Conservation (phyloP, 2,888 invertebrate genomes). For the Mimachlamys varia region DNA sequence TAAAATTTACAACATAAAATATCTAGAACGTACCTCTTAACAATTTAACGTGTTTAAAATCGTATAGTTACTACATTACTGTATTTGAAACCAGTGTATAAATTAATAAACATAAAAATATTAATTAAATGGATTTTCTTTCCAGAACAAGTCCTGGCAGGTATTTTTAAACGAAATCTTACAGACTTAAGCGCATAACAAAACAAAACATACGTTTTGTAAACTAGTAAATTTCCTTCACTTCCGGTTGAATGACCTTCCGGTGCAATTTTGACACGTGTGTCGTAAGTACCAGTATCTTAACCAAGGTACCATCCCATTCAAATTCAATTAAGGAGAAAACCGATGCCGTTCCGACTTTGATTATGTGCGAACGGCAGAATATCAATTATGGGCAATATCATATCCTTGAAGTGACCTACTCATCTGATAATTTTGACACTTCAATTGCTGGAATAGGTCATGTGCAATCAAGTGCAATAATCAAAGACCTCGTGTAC, state of each 20-base stretch:
- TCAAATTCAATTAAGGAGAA: conserved; percentile 12
- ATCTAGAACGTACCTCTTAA: neutral
- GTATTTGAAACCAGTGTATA: too few species aligned
- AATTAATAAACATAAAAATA: too few species aligned
- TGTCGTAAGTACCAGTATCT: neutral
- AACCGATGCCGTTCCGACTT: neutral
- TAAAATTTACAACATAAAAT: neutral
- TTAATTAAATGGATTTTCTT: neutral
- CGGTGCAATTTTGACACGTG: conserved; percentile 34
- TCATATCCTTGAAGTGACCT: neutral
- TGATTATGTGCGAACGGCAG: conserved; percentile 9
- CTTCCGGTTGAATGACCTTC: conserved; percentile 31
- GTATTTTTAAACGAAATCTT: neutral
- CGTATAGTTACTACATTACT: neutral
- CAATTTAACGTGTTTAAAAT: neutral
- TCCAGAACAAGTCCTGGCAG: neutral
- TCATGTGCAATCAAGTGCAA: conserved; percentile 13
- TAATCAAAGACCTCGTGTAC: conserved; percentile 23
- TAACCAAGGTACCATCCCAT: neutral
- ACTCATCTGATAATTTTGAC: neutral
- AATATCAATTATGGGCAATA: neutral
- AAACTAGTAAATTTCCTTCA: neutral
- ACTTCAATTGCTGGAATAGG: conserved; percentile 28
- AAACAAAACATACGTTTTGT: neutral
- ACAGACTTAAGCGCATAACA: neutral